These are phyloP conservation scores for Melikaiella ostensackeni DNA, from an alignment of 2,888 invertebrate genomes.

Conservation along the genomic window DNA sequence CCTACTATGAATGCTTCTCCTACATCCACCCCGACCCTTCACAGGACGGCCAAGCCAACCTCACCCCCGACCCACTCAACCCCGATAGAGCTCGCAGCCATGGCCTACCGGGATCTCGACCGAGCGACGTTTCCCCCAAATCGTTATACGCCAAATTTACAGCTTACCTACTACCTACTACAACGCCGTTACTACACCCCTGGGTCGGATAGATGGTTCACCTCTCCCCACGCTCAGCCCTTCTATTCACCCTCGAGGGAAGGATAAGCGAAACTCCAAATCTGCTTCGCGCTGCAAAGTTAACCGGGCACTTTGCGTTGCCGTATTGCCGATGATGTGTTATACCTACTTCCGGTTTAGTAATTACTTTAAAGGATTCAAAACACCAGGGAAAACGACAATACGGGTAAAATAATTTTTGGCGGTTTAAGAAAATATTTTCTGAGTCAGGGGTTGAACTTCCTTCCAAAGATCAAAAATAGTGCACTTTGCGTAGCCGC, in stretches of 20 bases:
- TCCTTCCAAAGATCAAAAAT: no score
- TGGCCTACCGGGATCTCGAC: constrained; percentile 41
- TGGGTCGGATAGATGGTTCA: constrained; percentile 24
- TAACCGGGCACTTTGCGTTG: constrained; percentile 5
- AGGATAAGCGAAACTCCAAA: constrained; percentile 22
- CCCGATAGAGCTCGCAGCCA: constrained; percentile 33
- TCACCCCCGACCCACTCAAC: not conserved
- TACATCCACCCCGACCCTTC: constrained; percentile 62
- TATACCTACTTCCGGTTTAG: not conserved
- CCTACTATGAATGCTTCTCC: constrained; percentile 74
- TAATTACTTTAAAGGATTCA: not conserved
- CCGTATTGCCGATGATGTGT: not conserved
- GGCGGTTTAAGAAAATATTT: no score
- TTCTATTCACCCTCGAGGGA: constrained; percentile 3
- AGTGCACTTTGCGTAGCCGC: no score
- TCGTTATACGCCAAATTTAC: constrained; percentile 75
- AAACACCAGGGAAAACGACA: not conserved
- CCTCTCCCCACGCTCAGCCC: not conserved
- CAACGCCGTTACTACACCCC: constrained; percentile 25
- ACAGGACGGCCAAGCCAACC: not conserved
- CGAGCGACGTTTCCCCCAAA: constrained; percentile 60
- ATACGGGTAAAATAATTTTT: no score
- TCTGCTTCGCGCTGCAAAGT: constrained; percentile 38
- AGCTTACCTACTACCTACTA: constrained; percentile 60
- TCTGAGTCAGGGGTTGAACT: no score